Evolutionary conservation across 2,797 vertebrate species (phyloP).

Genomic region (Falco columbarius): DNA sequence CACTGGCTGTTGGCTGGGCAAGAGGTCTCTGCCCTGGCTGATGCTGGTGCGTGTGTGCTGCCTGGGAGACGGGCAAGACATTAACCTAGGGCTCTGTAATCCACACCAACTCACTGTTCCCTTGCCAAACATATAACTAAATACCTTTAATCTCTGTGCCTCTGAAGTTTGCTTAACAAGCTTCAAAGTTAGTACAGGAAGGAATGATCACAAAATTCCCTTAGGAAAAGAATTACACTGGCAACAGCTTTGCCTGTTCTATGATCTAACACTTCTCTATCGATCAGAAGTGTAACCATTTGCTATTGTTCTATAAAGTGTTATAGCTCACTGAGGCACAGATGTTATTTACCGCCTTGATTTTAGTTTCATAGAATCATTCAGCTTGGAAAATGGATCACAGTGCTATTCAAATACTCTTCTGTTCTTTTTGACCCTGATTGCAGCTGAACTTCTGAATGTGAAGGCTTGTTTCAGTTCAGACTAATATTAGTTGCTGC

Average conservation of each 20-base stretch:
- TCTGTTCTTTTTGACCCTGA: neutral
- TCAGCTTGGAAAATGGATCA: neutral
- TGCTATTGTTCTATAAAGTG: neutral
- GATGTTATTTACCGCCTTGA: neutral
- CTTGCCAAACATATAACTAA: neutral
- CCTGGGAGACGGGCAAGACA: neutral
- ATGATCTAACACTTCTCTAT: neutral
- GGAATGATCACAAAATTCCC: neutral
- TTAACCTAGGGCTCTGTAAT: neutral
- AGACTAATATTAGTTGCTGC: neutral
- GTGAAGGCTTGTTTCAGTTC: neutral
- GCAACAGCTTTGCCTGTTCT: neutral
- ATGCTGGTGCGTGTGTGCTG: accelerated
- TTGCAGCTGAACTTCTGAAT: neutral
- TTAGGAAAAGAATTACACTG: neutral
- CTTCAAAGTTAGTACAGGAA: neutral
- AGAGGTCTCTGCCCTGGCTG: neutral
- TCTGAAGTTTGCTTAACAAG: neutral
- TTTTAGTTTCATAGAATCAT: neutral
- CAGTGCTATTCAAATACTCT: neutral
- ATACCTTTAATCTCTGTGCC: neutral
- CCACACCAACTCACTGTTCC: neutral
- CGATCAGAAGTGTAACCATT: neutral
- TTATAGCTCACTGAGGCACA: neutral
- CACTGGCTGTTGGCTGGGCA: neutral